Conservation (phyloP, 2,113 vertebrate species). For the Ascaphus truei region DNA sequence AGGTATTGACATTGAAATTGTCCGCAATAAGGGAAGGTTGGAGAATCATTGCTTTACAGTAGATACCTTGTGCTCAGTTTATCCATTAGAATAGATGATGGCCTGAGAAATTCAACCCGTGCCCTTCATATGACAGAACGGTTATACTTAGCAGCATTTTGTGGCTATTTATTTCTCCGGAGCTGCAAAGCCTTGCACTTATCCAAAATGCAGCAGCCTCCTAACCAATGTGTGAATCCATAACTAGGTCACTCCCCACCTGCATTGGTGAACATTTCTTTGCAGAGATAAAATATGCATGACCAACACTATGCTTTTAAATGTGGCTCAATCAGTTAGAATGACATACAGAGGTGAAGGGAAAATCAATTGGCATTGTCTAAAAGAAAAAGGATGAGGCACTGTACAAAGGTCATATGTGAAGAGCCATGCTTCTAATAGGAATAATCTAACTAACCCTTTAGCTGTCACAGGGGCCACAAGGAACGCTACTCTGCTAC, state of each 20-base stretch:
- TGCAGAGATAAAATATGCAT: slow-evolving; percentile 24
- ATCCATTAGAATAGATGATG: neutral
- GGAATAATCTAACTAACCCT: no score
- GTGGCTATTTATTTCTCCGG: neutral
- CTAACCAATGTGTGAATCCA: neutral
- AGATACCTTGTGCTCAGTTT: neutral
- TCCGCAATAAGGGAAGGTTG: no score
- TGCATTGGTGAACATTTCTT: neutral
- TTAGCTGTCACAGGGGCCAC: no score
- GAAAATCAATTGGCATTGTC: neutral
- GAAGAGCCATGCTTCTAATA: neutral
- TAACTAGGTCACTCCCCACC: slow-evolving; percentile 30
- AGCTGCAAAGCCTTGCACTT: slow-evolving; percentile 4
- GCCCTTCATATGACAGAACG: neutral
- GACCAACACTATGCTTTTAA: neutral
- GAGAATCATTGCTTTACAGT: no score
- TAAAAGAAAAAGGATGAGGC: neutral
- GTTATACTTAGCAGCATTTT: slow-evolving; percentile 6
- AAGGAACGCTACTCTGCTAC: no score
- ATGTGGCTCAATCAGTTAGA: neutral
- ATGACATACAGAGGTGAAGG: neutral
- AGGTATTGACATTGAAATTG: no score
- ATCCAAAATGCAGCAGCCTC: neutral
- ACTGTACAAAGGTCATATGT: neutral
- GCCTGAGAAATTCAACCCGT: neutral